Evolutionary conservation across 92 coral and sea anemone genomes (phyloP).

Genomic region (Paramuricea clavata): DNA sequence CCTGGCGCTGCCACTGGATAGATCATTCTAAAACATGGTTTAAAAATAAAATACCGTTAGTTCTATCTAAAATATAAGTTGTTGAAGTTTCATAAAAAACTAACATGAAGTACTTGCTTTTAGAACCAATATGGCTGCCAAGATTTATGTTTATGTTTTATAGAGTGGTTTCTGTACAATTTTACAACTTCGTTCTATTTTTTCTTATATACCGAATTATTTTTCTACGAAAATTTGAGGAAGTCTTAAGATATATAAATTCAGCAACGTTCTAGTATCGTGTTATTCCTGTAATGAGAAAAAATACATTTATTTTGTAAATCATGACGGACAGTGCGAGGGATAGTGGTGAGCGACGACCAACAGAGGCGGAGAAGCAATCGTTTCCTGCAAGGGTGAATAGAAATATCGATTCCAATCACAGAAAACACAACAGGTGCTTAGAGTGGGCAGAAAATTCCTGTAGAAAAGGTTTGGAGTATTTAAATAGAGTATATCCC

Average conservation of each 20-base stretch:
- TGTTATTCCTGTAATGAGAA: background rate
- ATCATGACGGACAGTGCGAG: slow-evolving; percentile 80
- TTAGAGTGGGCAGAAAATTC: slow-evolving; percentile 72
- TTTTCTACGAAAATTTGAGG: background rate
- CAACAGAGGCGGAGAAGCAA: slow-evolving; percentile 58
- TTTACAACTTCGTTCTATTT: background rate
- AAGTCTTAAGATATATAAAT: too few species aligned
- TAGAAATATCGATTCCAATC: slow-evolving; percentile 59
- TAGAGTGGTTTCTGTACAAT: background rate
- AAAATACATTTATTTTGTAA: slow-evolving; percentile 6
- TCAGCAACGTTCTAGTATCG: background rate
- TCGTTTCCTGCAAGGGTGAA: slow-evolving; percentile 58
- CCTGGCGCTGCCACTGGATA: too few species aligned
- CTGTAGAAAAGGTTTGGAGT: slow-evolving; percentile 71
- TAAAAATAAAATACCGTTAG: too few species aligned
- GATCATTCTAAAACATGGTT: too few species aligned
- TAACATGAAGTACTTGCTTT: slow-evolving; percentile 5
- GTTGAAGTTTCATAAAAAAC: background rate
- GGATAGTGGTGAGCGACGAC: slow-evolving; percentile 58
- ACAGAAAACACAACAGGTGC: slow-evolving; percentile 76
- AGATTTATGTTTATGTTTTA: too few species aligned
- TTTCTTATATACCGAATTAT: background rate
- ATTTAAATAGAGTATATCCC: background rate
- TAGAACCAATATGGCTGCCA: slow-evolving; percentile 13
- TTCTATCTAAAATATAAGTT: too few species aligned